Conservation (phyloP, 53 echinoderm and acorn worm species). For the Hippasteria phrygiana region DNA sequence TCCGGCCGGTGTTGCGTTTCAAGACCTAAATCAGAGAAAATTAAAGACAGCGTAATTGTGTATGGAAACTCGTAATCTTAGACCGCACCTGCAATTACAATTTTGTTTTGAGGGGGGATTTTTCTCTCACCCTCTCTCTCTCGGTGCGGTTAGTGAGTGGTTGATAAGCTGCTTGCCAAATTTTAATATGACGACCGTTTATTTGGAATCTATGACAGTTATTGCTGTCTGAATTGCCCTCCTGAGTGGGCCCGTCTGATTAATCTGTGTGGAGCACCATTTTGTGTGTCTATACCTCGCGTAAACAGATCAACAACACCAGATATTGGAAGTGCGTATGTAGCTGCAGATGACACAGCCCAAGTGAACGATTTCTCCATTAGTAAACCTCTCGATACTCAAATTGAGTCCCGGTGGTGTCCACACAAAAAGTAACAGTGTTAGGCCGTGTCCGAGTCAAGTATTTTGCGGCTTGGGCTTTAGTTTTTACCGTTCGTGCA, state of each 20-base stretch:
- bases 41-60: slow-evolving; percentile 65
- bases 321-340: not conserved
- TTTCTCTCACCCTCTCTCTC: not conserved
- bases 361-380: slow-evolving; percentile 14
- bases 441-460: too few relatives aligned
- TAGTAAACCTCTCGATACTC: too few relatives aligned
- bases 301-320: slow-evolving; percentile 41
- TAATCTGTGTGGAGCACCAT: slow-evolving; percentile 29
- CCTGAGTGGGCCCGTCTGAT: slow-evolving; percentile 38
- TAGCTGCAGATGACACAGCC: not conserved
- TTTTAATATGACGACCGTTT: slow-evolving; percentile 58
- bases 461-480: too few relatives aligned
- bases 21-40: slow-evolving; percentile 55
- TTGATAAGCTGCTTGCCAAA: slow-evolving; percentile 10
- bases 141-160: not conserved
- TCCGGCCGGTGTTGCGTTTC: slow-evolving; percentile 35
- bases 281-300: slow-evolving; percentile 20
- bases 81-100: slow-evolving; percentile 60
- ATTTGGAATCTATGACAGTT: slow-evolving; percentile 55
- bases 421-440: too few relatives aligned
- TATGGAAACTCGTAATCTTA: slow-evolving; percentile 53
- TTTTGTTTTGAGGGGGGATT: not conserved
- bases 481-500: too few relatives aligned
- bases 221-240: slow-evolving; percentile 46
- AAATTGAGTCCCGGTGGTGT: too few relatives aligned